A percentile compares a stretch with the other conserved stretches of the same genome.
phyloP scores from a whole-genome alignment of 2,888 invertebrate species.

The Hemaris fuciformis region DNA sequence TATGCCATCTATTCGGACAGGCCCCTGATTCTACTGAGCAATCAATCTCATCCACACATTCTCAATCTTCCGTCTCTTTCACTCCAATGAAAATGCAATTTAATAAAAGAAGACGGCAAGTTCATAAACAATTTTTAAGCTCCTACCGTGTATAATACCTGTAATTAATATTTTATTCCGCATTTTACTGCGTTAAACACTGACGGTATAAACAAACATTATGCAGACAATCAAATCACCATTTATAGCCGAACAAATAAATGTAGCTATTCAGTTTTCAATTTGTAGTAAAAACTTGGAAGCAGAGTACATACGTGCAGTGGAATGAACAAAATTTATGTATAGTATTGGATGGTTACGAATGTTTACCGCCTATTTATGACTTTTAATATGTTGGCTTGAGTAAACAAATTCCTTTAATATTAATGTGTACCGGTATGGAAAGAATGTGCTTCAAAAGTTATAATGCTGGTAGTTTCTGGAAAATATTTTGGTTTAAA shows the following conservation, averaged over 20 bases:
- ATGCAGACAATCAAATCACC: slow-evolving; percentile 2
- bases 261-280: slow-evolving; percentile 4
- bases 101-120: not conserved
- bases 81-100: not conserved
- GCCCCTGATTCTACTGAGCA: not conserved
- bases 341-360: not conserved
- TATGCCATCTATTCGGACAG: not conserved
- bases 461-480: too few relatives aligned
- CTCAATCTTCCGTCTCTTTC: not conserved
- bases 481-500: too few relatives aligned
- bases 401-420: too few relatives aligned
- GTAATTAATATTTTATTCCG: not conserved
- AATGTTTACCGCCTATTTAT: not conserved
- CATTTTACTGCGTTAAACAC: not conserved
- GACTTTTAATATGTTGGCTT: not conserved
- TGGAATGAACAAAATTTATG: not conserved
- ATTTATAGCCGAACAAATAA: slow-evolving; percentile 7
- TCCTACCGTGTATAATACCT: not conserved
- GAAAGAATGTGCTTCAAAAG: too few relatives aligned
- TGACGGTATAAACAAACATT: slow-evolving; percentile 5
- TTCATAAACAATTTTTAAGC: not conserved
- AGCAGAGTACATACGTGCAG: not conserved
- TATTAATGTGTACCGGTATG: too few relatives aligned
- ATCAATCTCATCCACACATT: not conserved
- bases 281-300: slow-evolving; percentile 9